Evolutionary conservation across 23 tunicate species (phyloP), one percentile per base, ranked within the genome.

Genomic region (Halocynthia aurantium): DNA sequence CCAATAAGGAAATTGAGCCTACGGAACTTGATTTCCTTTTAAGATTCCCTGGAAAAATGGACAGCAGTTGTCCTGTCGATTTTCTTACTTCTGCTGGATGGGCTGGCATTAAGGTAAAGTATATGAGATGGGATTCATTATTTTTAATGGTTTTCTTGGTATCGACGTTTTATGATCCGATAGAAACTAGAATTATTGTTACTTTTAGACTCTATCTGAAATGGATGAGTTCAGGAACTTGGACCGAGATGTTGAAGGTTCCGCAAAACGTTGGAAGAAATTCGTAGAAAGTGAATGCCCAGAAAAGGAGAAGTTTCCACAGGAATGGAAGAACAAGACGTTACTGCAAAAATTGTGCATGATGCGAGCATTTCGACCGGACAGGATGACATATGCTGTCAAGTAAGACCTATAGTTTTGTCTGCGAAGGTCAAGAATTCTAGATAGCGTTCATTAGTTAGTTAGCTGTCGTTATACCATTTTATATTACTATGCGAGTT

Each of bases 301-400:
- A 13, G 99, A 96, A 61, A 96, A 96, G 70, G 99, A 96, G 67
- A 96, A 96, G 74, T 83, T 96, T 75, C 99, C 99, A 6, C 99
- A 96, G 78, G 99, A 96, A 77, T 96, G 99, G 99, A 96, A 96
- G 58, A 96, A 85, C 85, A 96, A 96, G 76, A 72, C 96, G 0
- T 64, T 89, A 17, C 78, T 96, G 72, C 99, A 96, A 83, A 96
- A 86, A 79, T 78, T 96, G 53, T 96, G 96, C 81, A 96, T 96
- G 96, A 96, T 96, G 99, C 50, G 99, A 80, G 95, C 96, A 8
- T 73, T 96, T 13, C 65, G 99, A 77, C 99, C 99, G 2, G 99
- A 96, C 86, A 82, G 99, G 67, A 96, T 96, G 99, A 96, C 99
- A 6, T 96, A 96, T 61, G 99, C 99, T 8, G 99, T 96, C n/a